Evolutionary conservation across 2,113 vertebrate genomes (phyloP).

Genomic region (Probosciger aterrimus): DNA sequence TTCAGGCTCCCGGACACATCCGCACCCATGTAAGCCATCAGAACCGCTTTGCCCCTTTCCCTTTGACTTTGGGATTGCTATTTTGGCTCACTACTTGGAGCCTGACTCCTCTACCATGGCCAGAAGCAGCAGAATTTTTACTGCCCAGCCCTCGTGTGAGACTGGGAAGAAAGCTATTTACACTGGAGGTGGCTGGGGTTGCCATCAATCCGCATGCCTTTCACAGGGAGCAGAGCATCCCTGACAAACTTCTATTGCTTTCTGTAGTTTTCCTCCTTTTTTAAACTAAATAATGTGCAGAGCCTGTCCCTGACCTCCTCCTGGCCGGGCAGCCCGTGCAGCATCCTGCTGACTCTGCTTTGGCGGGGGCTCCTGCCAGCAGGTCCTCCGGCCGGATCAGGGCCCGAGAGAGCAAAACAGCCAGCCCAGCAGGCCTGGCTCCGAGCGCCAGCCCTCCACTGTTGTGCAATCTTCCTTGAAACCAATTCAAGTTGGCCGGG

Average conservation of each 20-base stretch:
- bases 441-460: slow-evolving; percentile 34
- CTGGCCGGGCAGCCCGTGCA: background rate
- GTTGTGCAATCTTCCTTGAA: slow-evolving; percentile 64
- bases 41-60: background rate
- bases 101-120: background rate
- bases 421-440: slow-evolving; percentile 57
- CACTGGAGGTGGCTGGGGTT: background rate
- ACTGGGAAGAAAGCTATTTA: background rate
- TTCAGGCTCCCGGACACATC: background rate
- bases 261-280: background rate
- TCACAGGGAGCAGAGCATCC: background rate
- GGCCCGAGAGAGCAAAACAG: slow-evolving; percentile 38
- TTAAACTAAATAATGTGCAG: background rate
- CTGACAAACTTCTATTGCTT: background rate
- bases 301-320: slow-evolving; percentile 40
- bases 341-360: slow-evolving; percentile 57
- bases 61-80: background rate
- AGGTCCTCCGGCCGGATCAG: slow-evolving; percentile 37
- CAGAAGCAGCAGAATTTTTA: background rate
- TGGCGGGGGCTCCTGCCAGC: background rate
- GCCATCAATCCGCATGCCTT: background rate
- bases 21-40: background rate
- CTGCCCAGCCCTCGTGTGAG: background rate
- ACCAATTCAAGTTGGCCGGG: slow-evolving; percentile 19
- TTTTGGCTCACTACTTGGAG: fast-evolving